A percentile compares a stretch with the other conserved stretches of the same genome.
phyloP scores from a whole-genome alignment of 1,140 invertebrate species.

The Drosophila dunni region DNA sequence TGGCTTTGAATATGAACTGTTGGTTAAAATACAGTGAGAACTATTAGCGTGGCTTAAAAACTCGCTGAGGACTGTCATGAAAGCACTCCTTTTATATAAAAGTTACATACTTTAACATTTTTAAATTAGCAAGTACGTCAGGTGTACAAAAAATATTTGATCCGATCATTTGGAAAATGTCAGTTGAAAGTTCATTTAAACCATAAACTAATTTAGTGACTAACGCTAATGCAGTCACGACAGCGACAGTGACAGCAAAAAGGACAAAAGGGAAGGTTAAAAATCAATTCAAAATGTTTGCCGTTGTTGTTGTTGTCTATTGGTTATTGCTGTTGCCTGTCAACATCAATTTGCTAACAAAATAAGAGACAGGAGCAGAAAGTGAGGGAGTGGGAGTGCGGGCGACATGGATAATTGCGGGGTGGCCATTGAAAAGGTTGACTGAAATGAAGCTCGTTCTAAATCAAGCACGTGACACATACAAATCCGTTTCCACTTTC shows the following conservation, averaged over 20 bases:
- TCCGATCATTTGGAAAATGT: constrained; percentile 6
- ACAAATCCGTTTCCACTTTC: constrained; percentile 21
- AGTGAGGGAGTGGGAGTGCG: not conserved
- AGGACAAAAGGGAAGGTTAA: not conserved
- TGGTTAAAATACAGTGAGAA: not conserved
- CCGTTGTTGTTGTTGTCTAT: constrained; percentile 10
- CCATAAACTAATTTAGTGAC: constrained; percentile 49
- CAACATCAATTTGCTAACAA: constrained; percentile 66
- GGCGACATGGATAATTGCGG: not conserved
- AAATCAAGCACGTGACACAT: constrained; percentile 18
- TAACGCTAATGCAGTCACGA: constrained; percentile 18
- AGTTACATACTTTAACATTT: no score
- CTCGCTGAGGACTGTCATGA: no score
- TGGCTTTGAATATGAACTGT: not conserved
- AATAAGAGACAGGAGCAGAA: constrained; percentile 14
- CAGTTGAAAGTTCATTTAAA: constrained; percentile 14
- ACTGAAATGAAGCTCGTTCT: constrained; percentile 24
- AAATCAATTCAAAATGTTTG: constrained; percentile 38
- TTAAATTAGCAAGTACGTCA: no score
- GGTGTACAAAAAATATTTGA: no score
- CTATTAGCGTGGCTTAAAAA: no score
- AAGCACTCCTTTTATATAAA: no score
- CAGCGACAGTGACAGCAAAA: constrained; percentile 1
- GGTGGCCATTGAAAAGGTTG: not conserved
- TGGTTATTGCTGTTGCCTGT: constrained; percentile 40